Evolutionary conservation across 2,113 vertebrate genomes (phyloP), one percentile per base, ranked within the genome.

Genomic region (Petrocephalus zakoni): DNA sequence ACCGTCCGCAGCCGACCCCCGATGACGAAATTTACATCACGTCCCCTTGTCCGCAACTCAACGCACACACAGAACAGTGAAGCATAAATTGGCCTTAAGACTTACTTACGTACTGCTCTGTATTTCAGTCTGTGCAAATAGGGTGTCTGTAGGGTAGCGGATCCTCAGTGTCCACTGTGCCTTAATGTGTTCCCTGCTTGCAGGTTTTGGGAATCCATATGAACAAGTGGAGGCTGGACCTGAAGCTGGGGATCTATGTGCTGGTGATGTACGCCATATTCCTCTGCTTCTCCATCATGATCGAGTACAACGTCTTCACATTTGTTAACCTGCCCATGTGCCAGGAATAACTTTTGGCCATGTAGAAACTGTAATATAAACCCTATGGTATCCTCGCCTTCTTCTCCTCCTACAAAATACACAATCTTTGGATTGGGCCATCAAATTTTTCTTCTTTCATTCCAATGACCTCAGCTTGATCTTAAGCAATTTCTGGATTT

Each of bases 301-400:
- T 98, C 89, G 97, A 98, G 91, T 98, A 95, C 90, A 98, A 98
- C 1, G 95, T 98, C 92, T 98, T 98, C 93, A 98, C 97, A 42
- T 98, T 97, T 86, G 96, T 98, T 95, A 98, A 98, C 94, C 93
- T 97, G 89, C 97, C 97, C 85, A 98, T 97, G 97, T 98, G 97
- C 92, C 94, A 87, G 89, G 96, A 96, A 91, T 94, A 88, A 25
- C 25, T 64, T 37, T 78, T 34, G 25, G 21, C 68, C 49, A 22
- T 25, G 72, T 29, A 3, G 51, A 68, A 25, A n/a, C 22, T 58
- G 55, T 34, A 49, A 47, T 22, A 47, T 5, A 42, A 29, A 1
- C 72, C 52, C 51, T 42, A 25, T 11, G n/a, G 29, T 55, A 8
- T 15, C 15, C n/a, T 19, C 11, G 10, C 81, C 47, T 21, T 84